Percentiles rank a stretch among this genome's conserved stretches.
Evolutionary conservation across 2,888 invertebrate species (phyloP).

Genomic region (Allacma fusca): DNA sequence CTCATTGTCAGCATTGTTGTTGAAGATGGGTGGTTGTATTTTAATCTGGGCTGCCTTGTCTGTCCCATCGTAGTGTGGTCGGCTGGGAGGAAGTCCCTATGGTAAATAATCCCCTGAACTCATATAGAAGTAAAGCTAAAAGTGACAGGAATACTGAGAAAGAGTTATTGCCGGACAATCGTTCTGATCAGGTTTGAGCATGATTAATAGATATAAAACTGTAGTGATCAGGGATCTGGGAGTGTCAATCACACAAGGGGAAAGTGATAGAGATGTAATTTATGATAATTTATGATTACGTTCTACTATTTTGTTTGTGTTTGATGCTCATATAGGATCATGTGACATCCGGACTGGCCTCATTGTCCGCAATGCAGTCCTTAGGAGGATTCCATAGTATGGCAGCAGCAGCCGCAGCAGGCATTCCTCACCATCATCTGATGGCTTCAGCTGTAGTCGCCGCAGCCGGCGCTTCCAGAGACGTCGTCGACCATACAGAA

Average conservation of each 20-base stretch:
- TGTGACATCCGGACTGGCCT: conserved; percentile 59
- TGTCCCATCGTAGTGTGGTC: no score
- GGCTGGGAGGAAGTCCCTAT: no score
- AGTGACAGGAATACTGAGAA: no score
- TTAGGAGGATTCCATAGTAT: conserved; percentile 61
- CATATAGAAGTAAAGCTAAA: no score
- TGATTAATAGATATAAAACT: conserved; percentile 2
- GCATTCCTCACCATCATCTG: conserved; percentile 60
- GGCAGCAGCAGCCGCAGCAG: conserved; percentile 60
- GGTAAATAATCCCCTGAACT: no score
- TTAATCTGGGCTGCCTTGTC: no score
- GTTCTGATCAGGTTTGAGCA: neutral
- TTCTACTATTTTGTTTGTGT: conserved; percentile 32
- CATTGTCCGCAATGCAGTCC: conserved; percentile 61
- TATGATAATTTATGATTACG: conserved; percentile 37
- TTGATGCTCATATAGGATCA: conserved; percentile 59
- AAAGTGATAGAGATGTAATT: conserved; percentile 14
- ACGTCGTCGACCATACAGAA: conserved; percentile 58
- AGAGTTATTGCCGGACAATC: neutral
- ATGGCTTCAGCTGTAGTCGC: conserved; percentile 59
- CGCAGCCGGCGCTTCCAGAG: conserved; percentile 55
- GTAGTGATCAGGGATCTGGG: neutral
- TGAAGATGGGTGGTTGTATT: no score
- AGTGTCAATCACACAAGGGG: neutral
- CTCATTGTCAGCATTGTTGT: no score